These are phyloP conservation scores for Meteorus sp. DNA, from an alignment of 1,140 invertebrate species.

Conservation along the genomic window DNA sequence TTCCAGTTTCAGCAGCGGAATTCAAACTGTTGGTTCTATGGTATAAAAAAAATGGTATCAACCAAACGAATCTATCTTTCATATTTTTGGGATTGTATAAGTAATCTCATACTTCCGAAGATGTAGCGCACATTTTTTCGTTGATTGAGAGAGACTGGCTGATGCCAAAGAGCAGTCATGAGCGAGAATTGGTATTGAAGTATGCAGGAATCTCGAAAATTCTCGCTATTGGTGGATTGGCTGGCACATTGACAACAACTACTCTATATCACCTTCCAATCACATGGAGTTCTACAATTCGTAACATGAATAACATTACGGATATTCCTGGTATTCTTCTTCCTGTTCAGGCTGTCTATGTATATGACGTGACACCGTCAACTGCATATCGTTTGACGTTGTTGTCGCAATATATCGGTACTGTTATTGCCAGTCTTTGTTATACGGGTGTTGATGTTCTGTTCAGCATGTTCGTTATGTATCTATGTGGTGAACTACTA, in stretches of 20 bases:
- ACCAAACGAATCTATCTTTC: not conserved
- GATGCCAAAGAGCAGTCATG: not conserved
- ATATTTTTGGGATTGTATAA: not conserved
- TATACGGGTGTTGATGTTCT: conserved; percentile 8
- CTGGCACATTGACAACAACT: not conserved
- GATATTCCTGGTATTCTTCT: not conserved
- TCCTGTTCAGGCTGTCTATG: not conserved
- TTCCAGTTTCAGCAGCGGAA: not conserved
- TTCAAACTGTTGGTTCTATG: not conserved
- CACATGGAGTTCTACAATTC: not conserved
- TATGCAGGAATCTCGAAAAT: not conserved
- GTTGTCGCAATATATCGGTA: not conserved
- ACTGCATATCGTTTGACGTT: conserved; percentile 3
- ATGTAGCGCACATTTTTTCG: not conserved
- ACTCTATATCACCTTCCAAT: not conserved
- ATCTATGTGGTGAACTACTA: conserved; percentile 12
- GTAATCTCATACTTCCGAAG: not conserved
- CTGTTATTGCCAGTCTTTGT: not conserved
- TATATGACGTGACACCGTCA: not conserved
- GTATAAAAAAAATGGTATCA: not conserved
- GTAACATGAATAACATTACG: conserved; percentile 2
- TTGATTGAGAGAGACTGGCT: not conserved
- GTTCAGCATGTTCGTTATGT: conserved; percentile 7
- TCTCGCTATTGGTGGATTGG: not conserved
- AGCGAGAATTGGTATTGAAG: not conserved